Evolutionary conservation across 2,888 invertebrate species (phyloP).

Genomic region (Cephus sareptanus): DNA sequence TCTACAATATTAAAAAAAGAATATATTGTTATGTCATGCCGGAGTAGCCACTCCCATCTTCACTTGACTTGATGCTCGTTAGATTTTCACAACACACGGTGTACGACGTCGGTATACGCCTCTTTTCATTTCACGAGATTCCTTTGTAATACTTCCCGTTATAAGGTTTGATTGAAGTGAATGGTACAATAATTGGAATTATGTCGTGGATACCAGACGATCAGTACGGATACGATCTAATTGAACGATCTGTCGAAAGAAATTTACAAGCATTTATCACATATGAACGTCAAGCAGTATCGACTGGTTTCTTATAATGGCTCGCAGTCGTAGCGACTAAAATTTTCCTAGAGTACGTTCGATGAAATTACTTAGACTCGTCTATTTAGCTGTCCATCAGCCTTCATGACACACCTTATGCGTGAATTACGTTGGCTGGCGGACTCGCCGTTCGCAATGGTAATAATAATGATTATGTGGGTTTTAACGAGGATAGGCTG

Average conservation of each 20-base stretch:
- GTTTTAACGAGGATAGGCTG: constrained; percentile 22
- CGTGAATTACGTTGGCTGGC: constrained; percentile 19
- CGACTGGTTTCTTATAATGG: not conserved
- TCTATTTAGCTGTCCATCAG: not conserved
- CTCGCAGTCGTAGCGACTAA: not conserved
- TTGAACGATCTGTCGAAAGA: not conserved
- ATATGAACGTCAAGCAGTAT: not conserved
- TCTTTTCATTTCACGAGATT: not conserved
- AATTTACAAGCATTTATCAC: not conserved
- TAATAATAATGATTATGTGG: constrained; percentile 25
- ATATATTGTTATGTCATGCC: not conserved
- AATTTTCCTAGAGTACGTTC: not conserved
- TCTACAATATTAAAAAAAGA: not conserved
- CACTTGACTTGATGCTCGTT: not conserved
- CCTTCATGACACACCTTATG: constrained; percentile 17
- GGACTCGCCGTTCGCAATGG: constrained; percentile 18
- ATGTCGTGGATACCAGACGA: not conserved
- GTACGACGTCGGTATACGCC: not conserved
- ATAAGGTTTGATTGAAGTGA: no score
- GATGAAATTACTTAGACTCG: not conserved
- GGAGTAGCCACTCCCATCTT: not conserved
- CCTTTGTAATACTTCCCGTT: not conserved
- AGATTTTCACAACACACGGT: not conserved
- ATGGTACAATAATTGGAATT: not conserved
- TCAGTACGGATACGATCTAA: not conserved